Conservation (phyloP, 2,113 vertebrate species). For the Neomonachus schauinslandi region DNA sequence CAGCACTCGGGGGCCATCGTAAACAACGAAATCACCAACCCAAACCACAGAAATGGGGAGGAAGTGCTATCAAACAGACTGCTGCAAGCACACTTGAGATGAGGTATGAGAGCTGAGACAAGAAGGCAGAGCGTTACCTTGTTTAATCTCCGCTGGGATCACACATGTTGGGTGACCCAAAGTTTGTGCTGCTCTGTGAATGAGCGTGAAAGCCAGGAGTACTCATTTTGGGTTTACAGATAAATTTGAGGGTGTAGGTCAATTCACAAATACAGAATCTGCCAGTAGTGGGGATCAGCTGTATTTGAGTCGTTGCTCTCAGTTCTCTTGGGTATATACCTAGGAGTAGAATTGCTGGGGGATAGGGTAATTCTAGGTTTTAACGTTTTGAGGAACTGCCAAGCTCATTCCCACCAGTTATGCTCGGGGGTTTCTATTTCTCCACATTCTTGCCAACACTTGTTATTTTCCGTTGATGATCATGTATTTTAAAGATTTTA, state of each 20-base stretch:
- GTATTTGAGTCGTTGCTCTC: not conserved
- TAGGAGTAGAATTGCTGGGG: not conserved
- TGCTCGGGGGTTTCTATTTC: not conserved
- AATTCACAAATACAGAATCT: not conserved
- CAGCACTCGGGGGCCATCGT: not conserved
- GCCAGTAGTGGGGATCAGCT: not conserved
- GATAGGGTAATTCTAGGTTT: not conserved
- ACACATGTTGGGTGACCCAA: fast-evolving
- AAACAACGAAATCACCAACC: not conserved
- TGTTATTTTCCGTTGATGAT: not conserved
- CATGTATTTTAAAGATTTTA: not conserved
- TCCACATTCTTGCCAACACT: not conserved
- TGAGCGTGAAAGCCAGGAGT: not conserved
- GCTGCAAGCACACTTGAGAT: not conserved
- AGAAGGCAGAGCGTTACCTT: not conserved
- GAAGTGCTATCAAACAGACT: not conserved
- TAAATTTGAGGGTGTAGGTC: not conserved
- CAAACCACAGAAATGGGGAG: not conserved
- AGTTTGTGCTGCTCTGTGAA: not conserved
- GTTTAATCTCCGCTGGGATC: not conserved
- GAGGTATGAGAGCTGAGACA: not conserved
- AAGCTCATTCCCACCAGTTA: too few relatives aligned
- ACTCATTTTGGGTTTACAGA: not conserved
- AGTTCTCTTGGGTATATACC: not conserved
- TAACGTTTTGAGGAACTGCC: not conserved